phyloP scores from a whole-genome alignment of 1,140 invertebrate genomes.

The Luehdorfia chinensis region DNA sequence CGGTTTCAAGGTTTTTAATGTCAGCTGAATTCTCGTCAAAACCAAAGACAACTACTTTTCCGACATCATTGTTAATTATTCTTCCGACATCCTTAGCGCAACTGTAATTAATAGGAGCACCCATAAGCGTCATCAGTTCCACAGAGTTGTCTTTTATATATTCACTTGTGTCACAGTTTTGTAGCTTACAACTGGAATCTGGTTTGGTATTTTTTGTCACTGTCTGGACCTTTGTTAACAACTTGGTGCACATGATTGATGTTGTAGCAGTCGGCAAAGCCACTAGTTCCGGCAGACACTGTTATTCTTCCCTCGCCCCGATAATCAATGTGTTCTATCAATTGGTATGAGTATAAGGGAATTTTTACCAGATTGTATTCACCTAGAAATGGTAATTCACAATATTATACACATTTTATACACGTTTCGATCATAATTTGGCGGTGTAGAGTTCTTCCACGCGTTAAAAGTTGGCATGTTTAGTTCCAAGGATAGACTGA shows the following conservation, averaged over 20 bases:
- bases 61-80: conserved; percentile 21
- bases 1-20: conserved; percentile 22
- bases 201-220: conserved; percentile 30
- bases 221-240: conserved; percentile 29
- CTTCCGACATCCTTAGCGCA: conserved; percentile 29
- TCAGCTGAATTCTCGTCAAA: conserved; percentile 22
- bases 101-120: conserved; percentile 28
- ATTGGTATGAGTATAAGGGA: conserved; percentile 12
- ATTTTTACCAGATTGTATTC: conserved; percentile 29
- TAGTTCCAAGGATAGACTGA: too few relatives aligned
- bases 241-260: conserved; percentile 30
- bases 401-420: conserved; percentile 30
- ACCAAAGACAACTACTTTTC: conserved; percentile 27
- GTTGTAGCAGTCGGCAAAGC: conserved; percentile 31
- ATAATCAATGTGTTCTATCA: conserved; percentile 31
- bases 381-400: conserved; percentile 28
- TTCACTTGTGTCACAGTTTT: conserved; percentile 26
- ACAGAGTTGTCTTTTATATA: conserved; percentile 32
- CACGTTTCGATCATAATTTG: conserved; percentile 26
- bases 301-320: conserved; percentile 34
- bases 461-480: too few relatives aligned
- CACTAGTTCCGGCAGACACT: conserved; percentile 9
- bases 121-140: conserved; percentile 27
- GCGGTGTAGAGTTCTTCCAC: conserved; percentile 24
- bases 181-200: conserved; percentile 29